phyloP scores from a whole-genome alignment of 2,888 invertebrate genomes.

The Melanotus villosus region DNA sequence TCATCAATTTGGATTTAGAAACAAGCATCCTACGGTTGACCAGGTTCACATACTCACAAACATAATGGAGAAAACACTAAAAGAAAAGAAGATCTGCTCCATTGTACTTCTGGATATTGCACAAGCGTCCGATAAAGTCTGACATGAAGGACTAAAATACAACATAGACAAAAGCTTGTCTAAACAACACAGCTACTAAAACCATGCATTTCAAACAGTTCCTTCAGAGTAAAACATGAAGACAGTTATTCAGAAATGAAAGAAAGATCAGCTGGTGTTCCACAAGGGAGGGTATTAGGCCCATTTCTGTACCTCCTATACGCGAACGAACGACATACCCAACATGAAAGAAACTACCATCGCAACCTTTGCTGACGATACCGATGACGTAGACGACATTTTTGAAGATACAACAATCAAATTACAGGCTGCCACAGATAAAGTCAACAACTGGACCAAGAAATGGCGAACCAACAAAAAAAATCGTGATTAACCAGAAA shows the following conservation, averaged over 20 bases:
- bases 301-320: slow-evolving; percentile 3
- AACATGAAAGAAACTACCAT: slow-evolving; percentile 3
- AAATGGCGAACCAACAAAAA: slow-evolving; percentile 10
- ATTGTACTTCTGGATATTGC: no score
- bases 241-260: slow-evolving; percentile 15
- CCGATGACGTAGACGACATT: no score
- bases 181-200: slow-evolving; percentile 9
- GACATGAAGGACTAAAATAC: not conserved
- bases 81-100: no score
- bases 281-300: no score
- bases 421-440: no score
- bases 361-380: slow-evolving; percentile 13
- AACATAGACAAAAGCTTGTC: not conserved
- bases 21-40: no score
- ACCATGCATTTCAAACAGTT: slow-evolving; percentile 4
- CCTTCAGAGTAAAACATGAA: slow-evolving; percentile 9
- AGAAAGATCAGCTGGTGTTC: no score
- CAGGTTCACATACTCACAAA: no score
- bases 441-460: slow-evolving; percentile 3
- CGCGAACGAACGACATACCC: slow-evolving; percentile 4
- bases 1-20: no score
- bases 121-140: no score
- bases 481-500: slow-evolving; percentile 4
- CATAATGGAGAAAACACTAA: no score
- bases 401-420: no score